Evolutionary conservation across 2,797 vertebrate genomes (phyloP).

Genomic region (Hyperoplus lanceolatus): DNA sequence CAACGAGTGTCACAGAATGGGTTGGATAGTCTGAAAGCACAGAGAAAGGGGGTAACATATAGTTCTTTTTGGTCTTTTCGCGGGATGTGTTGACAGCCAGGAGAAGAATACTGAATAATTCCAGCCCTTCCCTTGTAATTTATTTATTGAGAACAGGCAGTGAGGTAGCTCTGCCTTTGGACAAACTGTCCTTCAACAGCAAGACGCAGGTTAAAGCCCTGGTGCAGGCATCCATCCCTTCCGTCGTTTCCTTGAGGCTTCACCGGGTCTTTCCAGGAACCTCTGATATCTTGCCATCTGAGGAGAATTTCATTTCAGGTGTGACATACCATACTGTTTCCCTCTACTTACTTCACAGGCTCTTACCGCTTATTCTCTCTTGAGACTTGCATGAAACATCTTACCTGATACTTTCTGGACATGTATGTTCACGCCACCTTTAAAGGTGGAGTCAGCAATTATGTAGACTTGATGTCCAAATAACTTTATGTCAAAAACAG

Average conservation of each 20-base stretch:
- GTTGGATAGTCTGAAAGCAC: neutral
- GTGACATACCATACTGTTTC: neutral
- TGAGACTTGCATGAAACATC: constrained; percentile 7
- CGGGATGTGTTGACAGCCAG: neutral
- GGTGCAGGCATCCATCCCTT: neutral
- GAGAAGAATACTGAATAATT: neutral
- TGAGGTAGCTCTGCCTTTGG: constrained; percentile 6
- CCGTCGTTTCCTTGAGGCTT: constrained; percentile 43
- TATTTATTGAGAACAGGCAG: constrained; percentile 5
- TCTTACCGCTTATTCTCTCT: constrained; percentile 29
- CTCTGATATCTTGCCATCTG: constrained; percentile 20
- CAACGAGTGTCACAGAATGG: neutral
- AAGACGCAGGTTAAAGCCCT: constrained; percentile 7
- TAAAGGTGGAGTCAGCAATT: no score
- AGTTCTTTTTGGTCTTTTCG: neutral
- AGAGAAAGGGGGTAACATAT: neutral
- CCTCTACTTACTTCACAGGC: constrained; percentile 11
- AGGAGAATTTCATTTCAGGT: neutral
- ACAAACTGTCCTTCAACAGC: constrained; percentile 25
- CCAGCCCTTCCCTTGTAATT: neutral
- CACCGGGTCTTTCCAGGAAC: constrained; percentile 10
- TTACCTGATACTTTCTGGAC: constrained; percentile 10
- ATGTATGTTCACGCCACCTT: no score
- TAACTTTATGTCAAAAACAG: no score
- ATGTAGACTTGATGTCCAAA: no score